Conservation (phyloP, 2,888 invertebrate species). For the Sialis lutaria region DNA sequence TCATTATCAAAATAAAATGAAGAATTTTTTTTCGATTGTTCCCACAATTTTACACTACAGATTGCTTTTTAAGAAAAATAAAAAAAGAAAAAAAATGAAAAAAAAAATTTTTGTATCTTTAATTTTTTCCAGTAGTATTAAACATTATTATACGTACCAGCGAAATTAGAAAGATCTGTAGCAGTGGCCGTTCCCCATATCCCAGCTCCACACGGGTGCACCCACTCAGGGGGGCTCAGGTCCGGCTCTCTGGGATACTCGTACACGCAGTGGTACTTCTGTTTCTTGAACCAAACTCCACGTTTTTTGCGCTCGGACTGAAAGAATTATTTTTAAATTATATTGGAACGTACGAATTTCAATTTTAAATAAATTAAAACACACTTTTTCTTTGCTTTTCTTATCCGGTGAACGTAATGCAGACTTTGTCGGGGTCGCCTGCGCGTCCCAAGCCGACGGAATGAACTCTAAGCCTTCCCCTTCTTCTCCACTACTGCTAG, state of each 20-base stretch:
- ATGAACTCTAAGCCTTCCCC: slow-evolving; percentile 51
- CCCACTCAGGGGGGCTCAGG: slow-evolving; percentile 9
- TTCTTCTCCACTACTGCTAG: slow-evolving; percentile 37
- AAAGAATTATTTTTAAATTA: slow-evolving; percentile 10
- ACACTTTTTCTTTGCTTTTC: slow-evolving; percentile 15
- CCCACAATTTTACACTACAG: no score
- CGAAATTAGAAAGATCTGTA: slow-evolving; percentile 34
- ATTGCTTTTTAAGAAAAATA: slow-evolving; percentile 5
- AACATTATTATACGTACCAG: slow-evolving; percentile 25
- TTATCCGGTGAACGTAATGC: slow-evolving; percentile 46
- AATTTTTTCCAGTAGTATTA: no score
- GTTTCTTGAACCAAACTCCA: slow-evolving; percentile 62
- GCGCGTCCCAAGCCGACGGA: slow-evolving; percentile 67
- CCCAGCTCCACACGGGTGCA: slow-evolving; percentile 21
- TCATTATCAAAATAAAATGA: no score
- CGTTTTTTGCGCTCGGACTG: slow-evolving; percentile 17
- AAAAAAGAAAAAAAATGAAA: slow-evolving; percentile 1
- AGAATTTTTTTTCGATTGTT: no score
- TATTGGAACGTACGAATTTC: not conserved
- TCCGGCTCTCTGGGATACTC: slow-evolving; percentile 61
- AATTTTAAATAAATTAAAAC: not conserved
- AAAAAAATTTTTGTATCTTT: slow-evolving; percentile 2
- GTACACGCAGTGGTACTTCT: slow-evolving; percentile 69
- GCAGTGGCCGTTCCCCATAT: slow-evolving; percentile 24
- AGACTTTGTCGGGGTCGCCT: slow-evolving; percentile 57